Evolutionary conservation across 2,797 vertebrate species (phyloP), one percentile per base, ranked within the genome.

Genomic region (Columba guinea): DNA sequence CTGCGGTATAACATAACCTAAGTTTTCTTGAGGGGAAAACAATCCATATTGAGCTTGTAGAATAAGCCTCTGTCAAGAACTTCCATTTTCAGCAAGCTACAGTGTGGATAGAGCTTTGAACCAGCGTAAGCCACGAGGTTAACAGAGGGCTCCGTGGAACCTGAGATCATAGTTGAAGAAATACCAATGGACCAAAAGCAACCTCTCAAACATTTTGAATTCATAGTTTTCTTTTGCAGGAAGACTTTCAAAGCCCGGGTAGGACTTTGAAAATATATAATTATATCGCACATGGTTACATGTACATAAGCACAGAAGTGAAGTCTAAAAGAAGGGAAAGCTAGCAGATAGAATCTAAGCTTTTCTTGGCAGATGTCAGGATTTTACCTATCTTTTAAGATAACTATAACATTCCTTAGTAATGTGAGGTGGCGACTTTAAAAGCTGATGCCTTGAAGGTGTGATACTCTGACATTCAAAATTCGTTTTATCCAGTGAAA

Each of bases 51-150:
- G 21, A 85, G 41, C 34, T 37, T 73, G 44, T 78, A 90, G 83
- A 91, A 76, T 78, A 91, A 65, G 26, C 35, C 44, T 90, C 82
- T 86, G 82, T 86, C 55, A 84, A 78, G 73, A 30, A 39, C 51
- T 84, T 89, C 48, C 48, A 52, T 73, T 90, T 92, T 65, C 0
- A 3, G 62, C 48, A 91, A 81, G 58, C 41, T 49, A 26, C 24
- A 23, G 28, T 13, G 35, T 16, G 78, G 73, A 86, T 56, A 90
- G 24, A 52, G 41, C 55, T 93, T 94, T 96, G 86, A 90, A 91
- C 48, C 37, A 63, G 30, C 75, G 28, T 51, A 84, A 86, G 49
- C 28, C 63, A 59, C 0, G 3, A 68, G 64, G 69, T 60, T 94
- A 90, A 52, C 46, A 87, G 41, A 82, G 37, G 28, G 26, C 46